Percentiles rank a stretch among this genome's conserved stretches.
These are phyloP conservation scores for Dendrocincla tyrannina DNA, from an alignment of 2,797 vertebrate genomes.

Conservation along the genomic window DNA sequence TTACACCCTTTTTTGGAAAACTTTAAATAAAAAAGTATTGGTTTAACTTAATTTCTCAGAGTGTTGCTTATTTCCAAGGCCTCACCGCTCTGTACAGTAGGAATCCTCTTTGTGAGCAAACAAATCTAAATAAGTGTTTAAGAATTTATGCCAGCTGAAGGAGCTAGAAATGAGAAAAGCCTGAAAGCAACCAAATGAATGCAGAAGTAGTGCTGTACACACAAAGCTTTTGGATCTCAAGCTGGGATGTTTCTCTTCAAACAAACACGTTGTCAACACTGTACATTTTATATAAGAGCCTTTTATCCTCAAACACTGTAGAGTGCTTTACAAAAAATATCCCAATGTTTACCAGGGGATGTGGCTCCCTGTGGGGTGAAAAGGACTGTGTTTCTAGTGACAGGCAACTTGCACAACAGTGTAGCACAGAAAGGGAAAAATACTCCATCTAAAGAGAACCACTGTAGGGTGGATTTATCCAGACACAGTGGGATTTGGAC, in stretches of 20 bases:
- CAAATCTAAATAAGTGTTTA: constrained; percentile 34
- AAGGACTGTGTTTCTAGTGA: neutral
- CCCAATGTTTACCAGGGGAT: neutral
- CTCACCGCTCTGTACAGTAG: neutral
- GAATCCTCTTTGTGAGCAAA: neutral
- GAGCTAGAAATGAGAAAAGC: constrained; percentile 43
- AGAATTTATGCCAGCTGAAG: constrained; percentile 34
- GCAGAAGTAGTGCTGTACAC: constrained; percentile 16
- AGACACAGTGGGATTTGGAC: neutral
- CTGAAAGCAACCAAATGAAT: constrained; percentile 48
- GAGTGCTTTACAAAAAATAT: constrained; percentile 21
- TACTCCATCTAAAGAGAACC: neutral
- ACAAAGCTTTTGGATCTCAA: constrained; percentile 27
- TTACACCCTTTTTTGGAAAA: neutral
- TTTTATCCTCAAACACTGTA: constrained; percentile 6
- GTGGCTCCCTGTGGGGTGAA: neutral
- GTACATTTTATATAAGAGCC: constrained; percentile 43
- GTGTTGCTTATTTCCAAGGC: constrained; percentile 23
- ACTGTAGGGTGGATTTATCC: neutral
- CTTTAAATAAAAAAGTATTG: neutral
- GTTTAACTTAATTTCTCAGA: constrained; percentile 12
- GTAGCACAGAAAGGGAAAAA: neutral
- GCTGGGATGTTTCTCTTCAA: constrained; percentile 38
- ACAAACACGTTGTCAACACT: constrained; percentile 44
- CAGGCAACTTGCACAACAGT: neutral